Evolutionary conservation across 1,140 invertebrate genomes (phyloP).

Genomic region (Cheumatopsyche charites): DNA sequence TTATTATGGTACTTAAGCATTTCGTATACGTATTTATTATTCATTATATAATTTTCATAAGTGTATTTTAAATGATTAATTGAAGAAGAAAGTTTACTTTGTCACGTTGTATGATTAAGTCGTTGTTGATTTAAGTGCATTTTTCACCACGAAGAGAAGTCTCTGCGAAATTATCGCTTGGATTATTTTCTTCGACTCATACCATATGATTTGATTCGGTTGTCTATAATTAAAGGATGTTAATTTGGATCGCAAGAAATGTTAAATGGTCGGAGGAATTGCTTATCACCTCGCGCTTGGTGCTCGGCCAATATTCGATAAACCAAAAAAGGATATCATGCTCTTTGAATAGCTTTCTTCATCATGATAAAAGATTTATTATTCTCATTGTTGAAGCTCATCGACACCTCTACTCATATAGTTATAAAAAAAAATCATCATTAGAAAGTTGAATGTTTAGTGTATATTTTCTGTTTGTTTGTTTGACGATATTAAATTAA

Average conservation of each 20-base stretch:
- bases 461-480: not conserved
- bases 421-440: constrained; percentile 10
- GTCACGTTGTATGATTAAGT: constrained; percentile 14
- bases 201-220: too few species aligned
- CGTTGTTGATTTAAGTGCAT: constrained; percentile 29
- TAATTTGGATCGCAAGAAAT: constrained; percentile 21
- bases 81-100: not conserved
- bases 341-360: constrained; percentile 34
- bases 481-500: too few species aligned
- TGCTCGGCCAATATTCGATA: constrained; percentile 26
- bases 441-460: constrained; percentile 35
- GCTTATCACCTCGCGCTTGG: constrained; percentile 30
- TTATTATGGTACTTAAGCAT: not conserved
- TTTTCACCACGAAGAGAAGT: not conserved
- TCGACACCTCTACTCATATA: constrained; percentile 28
- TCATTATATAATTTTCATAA: constrained; percentile 11
- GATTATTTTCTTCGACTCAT: too few species aligned
- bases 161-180: too few species aligned
- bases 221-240: too few species aligned
- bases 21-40: constrained; percentile 4
- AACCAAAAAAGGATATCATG: constrained; percentile 13
- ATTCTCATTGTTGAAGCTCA: constrained; percentile 6
- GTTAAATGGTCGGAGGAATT: constrained; percentile 20
- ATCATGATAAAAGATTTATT: constrained; percentile 6
- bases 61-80: not conserved